Conservation (phyloP, 2,888 invertebrate species). For the Sicus ferrugineus region DNA sequence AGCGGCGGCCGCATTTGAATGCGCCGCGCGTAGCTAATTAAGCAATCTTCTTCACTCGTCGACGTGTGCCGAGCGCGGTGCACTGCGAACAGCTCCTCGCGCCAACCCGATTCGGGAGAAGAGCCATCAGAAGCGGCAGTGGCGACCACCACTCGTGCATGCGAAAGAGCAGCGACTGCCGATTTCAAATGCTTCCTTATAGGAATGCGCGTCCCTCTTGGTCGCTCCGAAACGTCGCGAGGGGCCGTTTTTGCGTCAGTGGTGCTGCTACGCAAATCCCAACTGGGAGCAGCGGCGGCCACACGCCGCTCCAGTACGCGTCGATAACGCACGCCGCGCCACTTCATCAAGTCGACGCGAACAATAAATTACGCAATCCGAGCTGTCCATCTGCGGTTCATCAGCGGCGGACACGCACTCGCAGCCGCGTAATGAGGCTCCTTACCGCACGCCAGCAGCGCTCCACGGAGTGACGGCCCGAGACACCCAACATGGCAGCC, state of each 20-base stretch:
- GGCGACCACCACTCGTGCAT: too few relatives aligned
- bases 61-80: too few relatives aligned
- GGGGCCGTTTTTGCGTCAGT: neutral
- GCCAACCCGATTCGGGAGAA: too few relatives aligned
- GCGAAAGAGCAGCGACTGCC: neutral
- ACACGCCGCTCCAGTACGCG: constrained; percentile 36
- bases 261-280: constrained; percentile 16
- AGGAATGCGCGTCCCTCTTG: neutral
- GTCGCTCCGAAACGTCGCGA: neutral
- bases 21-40: constrained; percentile 62
- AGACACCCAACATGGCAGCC: constrained; percentile 12
- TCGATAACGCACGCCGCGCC: constrained; percentile 47
- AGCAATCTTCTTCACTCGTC: constrained; percentile 43
- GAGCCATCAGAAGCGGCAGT: too few relatives aligned
- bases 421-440: constrained; percentile 41
- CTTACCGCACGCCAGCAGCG: constrained; percentile 25
- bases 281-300: constrained; percentile 1
- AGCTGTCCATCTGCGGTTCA: constrained; percentile 48
- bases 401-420: constrained; percentile 21
- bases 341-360: constrained; percentile 52
- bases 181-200: neutral
- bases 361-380: constrained; percentile 63
- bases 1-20: constrained; percentile 48
- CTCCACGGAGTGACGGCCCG: constrained; percentile 15
- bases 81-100: too few relatives aligned